These are phyloP conservation scores for Ptilodon capucinus DNA, from an alignment of 2,888 invertebrate genomes.

Conservation along the genomic window DNA sequence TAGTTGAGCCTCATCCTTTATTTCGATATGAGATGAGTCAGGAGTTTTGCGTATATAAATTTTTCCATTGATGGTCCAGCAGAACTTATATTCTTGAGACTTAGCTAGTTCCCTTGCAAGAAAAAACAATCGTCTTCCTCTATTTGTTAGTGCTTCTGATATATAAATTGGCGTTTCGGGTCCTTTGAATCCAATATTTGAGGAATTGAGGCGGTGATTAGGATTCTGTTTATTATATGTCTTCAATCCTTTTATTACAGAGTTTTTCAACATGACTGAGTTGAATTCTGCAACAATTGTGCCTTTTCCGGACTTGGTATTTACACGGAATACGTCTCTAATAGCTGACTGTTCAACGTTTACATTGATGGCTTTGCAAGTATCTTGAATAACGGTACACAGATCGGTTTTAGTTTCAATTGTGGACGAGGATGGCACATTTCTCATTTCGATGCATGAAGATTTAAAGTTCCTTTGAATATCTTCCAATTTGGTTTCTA, in stretches of 20 bases:
- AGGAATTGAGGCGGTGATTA: background rate
- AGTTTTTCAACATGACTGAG: background rate
- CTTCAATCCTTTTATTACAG: background rate
- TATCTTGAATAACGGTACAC: background rate
- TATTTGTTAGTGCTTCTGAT: constrained; percentile 1
- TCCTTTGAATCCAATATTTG: background rate
- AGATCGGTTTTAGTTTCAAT: background rate
- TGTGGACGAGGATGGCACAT: background rate
- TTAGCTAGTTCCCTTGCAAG: background rate
- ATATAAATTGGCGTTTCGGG: background rate
- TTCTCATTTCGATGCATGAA: constrained; percentile 1
- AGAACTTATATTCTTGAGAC: background rate
- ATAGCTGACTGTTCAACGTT: background rate
- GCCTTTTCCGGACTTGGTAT: background rate
- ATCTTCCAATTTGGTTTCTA: background rate
- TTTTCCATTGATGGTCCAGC: constrained; percentile 1
- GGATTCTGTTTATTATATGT: background rate
- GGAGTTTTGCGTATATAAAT: background rate
- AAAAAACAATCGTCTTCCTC: background rate
- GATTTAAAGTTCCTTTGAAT: background rate
- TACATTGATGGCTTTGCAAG: background rate
- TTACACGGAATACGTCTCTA: background rate
- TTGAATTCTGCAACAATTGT: background rate
- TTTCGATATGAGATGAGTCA: background rate
- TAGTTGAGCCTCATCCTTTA: background rate